Conservation (phyloP, 2,888 invertebrate genomes). For the Drosophila leonis region DNA sequence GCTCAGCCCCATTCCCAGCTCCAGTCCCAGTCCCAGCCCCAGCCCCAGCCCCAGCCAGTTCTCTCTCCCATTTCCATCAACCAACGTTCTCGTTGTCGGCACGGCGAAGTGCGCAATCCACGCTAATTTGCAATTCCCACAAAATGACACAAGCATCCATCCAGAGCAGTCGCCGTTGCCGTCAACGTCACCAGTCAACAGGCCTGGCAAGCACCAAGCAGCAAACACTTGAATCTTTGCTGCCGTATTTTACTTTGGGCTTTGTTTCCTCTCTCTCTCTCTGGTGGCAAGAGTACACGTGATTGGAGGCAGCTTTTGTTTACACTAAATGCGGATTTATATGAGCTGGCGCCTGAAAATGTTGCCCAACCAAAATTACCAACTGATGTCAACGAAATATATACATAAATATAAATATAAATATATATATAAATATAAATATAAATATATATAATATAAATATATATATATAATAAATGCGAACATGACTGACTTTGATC, state of each 20-base stretch:
- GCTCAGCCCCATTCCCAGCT: background rate
- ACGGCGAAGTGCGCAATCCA: conserved; percentile 69
- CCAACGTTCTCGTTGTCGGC: conserved; percentile 17
- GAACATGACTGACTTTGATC: background rate
- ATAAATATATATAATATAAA: no score
- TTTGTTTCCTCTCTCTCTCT: conserved; percentile 6
- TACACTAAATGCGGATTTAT: conserved; percentile 18
- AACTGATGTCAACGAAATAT: background rate
- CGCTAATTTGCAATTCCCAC: conserved; percentile 72
- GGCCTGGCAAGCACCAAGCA: conserved; percentile 1
- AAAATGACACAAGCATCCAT: conserved; percentile 58
- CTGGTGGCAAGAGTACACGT: background rate
- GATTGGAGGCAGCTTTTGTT: conserved; percentile 28
- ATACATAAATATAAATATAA: no score
- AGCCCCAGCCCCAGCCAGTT: background rate
- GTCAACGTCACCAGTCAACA: conserved; percentile 11
- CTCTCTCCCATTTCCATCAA: background rate
- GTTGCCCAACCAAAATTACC: background rate
- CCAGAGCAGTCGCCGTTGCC: conserved; percentile 22
- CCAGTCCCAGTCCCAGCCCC: background rate
- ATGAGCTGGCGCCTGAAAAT: background rate
- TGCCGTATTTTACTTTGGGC: conserved; percentile 33
- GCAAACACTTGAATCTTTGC: conserved; percentile 36
- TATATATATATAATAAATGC: no score
- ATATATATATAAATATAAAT: no score